phyloP scores from a whole-genome alignment of 2,797 vertebrate genomes.

The Notolabrus celidotus region DNA sequence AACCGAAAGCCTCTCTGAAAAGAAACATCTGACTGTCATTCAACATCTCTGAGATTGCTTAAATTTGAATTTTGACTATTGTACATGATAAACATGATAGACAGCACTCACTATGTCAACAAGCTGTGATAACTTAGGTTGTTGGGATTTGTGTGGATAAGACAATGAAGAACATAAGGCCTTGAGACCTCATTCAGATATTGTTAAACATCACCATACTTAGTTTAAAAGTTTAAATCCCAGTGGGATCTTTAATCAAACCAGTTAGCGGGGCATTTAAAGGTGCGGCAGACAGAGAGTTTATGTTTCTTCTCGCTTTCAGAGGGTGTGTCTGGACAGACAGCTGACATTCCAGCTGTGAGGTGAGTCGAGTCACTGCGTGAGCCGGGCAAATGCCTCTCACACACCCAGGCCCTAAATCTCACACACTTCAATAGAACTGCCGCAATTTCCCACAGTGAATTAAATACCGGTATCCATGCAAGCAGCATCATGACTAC shows the following conservation, averaged over 20 bases:
- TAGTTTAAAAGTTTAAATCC: slow-evolving; percentile 37
- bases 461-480: slow-evolving; percentile 42
- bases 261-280: slow-evolving; percentile 63
- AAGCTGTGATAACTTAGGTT: slow-evolving; percentile 12
- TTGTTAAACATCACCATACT: neutral
- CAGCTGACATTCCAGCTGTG: slow-evolving; percentile 87
- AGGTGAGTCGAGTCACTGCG: slow-evolving; percentile 83
- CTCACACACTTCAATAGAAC: slow-evolving; percentile 68
- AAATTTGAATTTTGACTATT: no score
- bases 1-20: no score
- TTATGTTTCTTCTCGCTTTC: slow-evolving; percentile 72
- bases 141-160: slow-evolving; percentile 13
- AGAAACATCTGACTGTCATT: no score
- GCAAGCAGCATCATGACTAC: slow-evolving; percentile 53
- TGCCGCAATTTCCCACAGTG: slow-evolving; percentile 67
- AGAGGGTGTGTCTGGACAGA: slow-evolving; percentile 81
- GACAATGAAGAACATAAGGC: neutral
- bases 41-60: no score
- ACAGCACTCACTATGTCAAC: no score
- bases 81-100: no score
- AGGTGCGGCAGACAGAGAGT: slow-evolving; percentile 65
- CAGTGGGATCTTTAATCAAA: slow-evolving; percentile 41
- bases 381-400: slow-evolving; percentile 77
- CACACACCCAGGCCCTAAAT: slow-evolving; percentile 81
- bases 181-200: slow-evolving; percentile 3